These are phyloP conservation scores for Xenotilapia longispinis DNA, from an alignment of 2,113 vertebrate genomes.

Conservation along the genomic window DNA sequence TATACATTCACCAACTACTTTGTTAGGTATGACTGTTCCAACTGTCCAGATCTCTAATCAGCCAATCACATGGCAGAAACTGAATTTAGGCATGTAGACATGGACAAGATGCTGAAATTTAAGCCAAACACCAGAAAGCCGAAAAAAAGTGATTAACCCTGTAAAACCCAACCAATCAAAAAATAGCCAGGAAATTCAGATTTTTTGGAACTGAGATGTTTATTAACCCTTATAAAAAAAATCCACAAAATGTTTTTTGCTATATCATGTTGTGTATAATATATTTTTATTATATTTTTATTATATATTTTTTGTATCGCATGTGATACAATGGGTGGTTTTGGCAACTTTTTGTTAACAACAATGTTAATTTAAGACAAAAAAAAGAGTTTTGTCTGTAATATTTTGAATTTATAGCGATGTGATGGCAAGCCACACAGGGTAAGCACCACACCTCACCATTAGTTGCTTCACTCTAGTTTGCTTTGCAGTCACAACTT, in stretches of 20 bases:
- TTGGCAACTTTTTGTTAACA: not conserved
- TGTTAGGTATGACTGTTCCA: not conserved
- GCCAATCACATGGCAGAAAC: not conserved
- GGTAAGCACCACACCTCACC: not conserved
- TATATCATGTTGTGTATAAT: not conserved
- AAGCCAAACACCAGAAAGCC: fast-evolving
- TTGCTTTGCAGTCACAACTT: not conserved
- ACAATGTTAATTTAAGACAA: not conserved
- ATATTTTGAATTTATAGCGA: not conserved
- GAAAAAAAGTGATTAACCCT: not conserved
- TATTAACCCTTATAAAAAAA: not conserved
- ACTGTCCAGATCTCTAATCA: not conserved
- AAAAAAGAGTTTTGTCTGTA: not conserved
- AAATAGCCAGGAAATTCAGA: not conserved
- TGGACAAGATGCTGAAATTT: not conserved
- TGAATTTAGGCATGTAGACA: not conserved
- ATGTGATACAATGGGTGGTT: not conserved
- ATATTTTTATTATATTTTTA: not conserved
- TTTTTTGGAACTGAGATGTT: not conserved
- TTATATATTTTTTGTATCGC: not conserved
- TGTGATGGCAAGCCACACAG: not conserved
- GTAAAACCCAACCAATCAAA: not conserved
- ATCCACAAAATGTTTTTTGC: not conserved
- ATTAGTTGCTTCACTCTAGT: not conserved
- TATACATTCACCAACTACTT: not conserved